Conservation (phyloP, 2,797 vertebrate genomes). For the Silurus lanzhouensis region DNA sequence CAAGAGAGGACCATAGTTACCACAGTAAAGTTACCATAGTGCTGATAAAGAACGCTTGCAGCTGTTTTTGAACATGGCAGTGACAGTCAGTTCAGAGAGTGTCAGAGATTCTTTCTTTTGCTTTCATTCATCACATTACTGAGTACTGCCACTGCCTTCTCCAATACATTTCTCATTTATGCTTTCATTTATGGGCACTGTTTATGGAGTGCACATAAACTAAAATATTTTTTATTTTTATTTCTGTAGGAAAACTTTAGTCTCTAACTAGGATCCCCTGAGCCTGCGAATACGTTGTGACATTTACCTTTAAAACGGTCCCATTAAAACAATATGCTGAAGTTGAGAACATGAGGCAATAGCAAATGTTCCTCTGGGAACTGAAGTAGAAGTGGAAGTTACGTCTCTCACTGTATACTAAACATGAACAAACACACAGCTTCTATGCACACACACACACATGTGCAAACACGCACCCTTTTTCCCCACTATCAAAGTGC, state of each 20-base stretch:
- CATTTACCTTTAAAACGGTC: not conserved
- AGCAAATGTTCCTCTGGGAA: not conserved
- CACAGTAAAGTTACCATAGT: constrained; percentile 68
- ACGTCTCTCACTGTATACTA: not conserved
- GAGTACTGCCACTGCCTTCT: not conserved
- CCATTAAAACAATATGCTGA: constrained; percentile 8
- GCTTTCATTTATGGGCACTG: not conserved
- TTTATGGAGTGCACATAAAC: not conserved
- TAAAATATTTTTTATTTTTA: not conserved
- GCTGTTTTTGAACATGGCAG: constrained; percentile 26
- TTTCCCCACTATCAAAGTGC: not conserved
- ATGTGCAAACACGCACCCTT: not conserved
- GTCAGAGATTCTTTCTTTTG: not conserved
- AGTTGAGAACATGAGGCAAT: not conserved
- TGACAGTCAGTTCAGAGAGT: constrained; percentile 23
- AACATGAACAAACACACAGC: not conserved
- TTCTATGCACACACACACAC: not conserved
- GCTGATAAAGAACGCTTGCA: constrained; percentile 28
- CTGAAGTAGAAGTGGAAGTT: not conserved
- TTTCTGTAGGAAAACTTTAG: not conserved
- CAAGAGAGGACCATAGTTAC: constrained; percentile 61
- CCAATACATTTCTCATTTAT: not conserved
- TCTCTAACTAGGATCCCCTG: not conserved
- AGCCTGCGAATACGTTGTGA: not conserved
- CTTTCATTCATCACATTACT: constrained; percentile 6